Percentiles rank a stretch among this genome's conserved stretches.
phyloP scores from a whole-genome alignment of 2,888 invertebrate genomes.

The Nomada hirtipes region DNA sequence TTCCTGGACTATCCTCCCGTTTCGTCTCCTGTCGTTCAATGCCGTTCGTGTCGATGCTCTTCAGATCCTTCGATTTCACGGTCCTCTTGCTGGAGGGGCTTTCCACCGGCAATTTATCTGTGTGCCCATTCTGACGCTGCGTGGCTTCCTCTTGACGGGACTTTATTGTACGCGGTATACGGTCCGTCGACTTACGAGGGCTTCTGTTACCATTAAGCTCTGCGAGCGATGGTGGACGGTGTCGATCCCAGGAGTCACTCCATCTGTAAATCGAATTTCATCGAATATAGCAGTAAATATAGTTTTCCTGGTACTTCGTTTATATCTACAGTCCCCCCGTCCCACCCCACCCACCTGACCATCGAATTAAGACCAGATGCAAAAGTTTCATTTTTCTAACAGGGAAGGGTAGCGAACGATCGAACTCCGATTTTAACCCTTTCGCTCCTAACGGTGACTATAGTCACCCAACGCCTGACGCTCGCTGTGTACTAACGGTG shows the following conservation, averaged over 20 bases:
- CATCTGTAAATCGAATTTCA: constrained; percentile 74
- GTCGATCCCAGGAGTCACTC: constrained; percentile 81
- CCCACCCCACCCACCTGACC: too few species aligned
- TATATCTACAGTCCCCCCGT: too few species aligned
- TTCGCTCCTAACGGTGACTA: too few species aligned
- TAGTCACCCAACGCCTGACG: too few species aligned
- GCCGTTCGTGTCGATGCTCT: constrained; percentile 31
- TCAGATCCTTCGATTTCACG: constrained; percentile 43
- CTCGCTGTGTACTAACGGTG: too few species aligned
- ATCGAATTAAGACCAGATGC: too few species aligned
- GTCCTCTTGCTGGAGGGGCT: constrained; percentile 21
- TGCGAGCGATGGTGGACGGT: constrained; percentile 73
- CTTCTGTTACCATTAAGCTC: constrained; percentile 71
- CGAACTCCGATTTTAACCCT: too few species aligned
- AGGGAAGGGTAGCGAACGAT: too few species aligned
- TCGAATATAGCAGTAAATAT: neutral
- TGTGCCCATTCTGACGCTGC: constrained; percentile 45
- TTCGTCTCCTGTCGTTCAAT: constrained; percentile 41
- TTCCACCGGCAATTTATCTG: constrained; percentile 55
- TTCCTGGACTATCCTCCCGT: constrained; percentile 53
- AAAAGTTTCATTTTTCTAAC: too few species aligned
- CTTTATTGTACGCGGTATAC: constrained; percentile 70
- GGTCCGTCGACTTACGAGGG: constrained; percentile 71
- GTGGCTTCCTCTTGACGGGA: constrained; percentile 70
- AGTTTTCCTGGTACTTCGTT: too few species aligned